Evolutionary conservation across 2,888 invertebrate species (phyloP).

Genomic region (Matsumyia berberina): DNA sequence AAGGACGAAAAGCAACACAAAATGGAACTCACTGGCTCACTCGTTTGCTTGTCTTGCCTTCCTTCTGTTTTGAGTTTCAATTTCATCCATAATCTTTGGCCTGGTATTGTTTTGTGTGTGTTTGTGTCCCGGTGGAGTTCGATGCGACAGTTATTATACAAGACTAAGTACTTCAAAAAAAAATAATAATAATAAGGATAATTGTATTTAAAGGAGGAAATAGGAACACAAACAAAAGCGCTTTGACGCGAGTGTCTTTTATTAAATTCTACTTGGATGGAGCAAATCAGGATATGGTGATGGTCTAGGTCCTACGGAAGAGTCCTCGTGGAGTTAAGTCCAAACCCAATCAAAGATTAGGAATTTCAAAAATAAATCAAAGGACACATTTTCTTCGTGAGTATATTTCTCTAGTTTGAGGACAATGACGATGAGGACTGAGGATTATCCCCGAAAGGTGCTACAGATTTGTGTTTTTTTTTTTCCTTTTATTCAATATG

Average conservation of each 20-base stretch:
- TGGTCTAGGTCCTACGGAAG: too few species aligned
- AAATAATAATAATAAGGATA: slow-evolving; percentile 53
- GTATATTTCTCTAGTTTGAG: slow-evolving; percentile 14
- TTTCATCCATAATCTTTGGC: slow-evolving; percentile 18
- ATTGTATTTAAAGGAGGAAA: slow-evolving; percentile 45
- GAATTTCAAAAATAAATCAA: slow-evolving; percentile 40
- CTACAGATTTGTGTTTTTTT: slow-evolving; percentile 55
- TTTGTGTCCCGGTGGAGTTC: slow-evolving; percentile 6
- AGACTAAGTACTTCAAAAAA: slow-evolving; percentile 51
- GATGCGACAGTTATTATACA: slow-evolving; percentile 58
- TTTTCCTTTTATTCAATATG: slow-evolving; percentile 44
- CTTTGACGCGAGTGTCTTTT: slow-evolving; percentile 7
- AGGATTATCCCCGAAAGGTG: slow-evolving; percentile 68
- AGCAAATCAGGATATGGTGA: background rate
- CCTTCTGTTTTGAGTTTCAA: slow-evolving; percentile 21
- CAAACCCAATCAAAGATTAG: slow-evolving; percentile 53
- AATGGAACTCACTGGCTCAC: too few species aligned
- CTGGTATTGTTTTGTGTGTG: slow-evolving; percentile 19
- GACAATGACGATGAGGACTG: too few species aligned
- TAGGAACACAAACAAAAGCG: background rate
- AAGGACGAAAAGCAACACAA: background rate
- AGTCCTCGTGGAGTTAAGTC: slow-evolving; percentile 17
- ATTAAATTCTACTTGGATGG: slow-evolving; percentile 31
- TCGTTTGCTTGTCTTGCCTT: background rate
- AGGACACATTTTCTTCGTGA: slow-evolving; percentile 30